Evolutionary conservation across 2,113 vertebrate species (phyloP), one percentile per base, ranked within the genome.

Genomic region (Perca schrenkii): DNA sequence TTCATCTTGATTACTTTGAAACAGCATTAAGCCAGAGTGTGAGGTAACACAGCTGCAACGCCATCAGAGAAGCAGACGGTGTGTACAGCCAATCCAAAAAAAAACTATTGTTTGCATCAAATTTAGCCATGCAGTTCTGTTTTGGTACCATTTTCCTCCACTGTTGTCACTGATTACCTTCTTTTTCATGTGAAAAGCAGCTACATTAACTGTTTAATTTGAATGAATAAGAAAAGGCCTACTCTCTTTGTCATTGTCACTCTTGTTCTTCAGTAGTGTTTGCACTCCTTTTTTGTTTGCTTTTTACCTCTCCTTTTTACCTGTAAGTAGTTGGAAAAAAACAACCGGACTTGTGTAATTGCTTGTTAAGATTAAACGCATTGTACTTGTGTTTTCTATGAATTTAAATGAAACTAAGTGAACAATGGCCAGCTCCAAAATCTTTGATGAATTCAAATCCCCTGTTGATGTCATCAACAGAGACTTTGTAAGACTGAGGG

Each of bases 41-140:
- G 62, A 80, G 61, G 67, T 56, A 80, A 70, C 69, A 61, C 73
- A 85, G 80, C 83, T 87, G 78, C 50, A 79, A 40, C 74, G 60
- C 61, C 15, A 65, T 22, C 69, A 60, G 54, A 69, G 50, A 43
- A 67, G 61, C 77, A 84, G 66, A 81, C 46, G 22, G 60, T 16
- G n/a, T 52, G 34, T 46, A 43, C 31, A 62, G 57, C 40, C 54
- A 61, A 22, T 64, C 22, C 16, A 46, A 49, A 85, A 53, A 66
- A 36, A 49, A 2, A 66, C 3, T 16, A 36, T 10, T 43, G 10
- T 31, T 68, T 49, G n/a, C 53, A n/a, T 65, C 60, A 40, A 22
- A 22, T 64, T 49, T 53, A 22, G 15, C 53, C 71, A 57, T 25
- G 12, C 34, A 49, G 46, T 61, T 68, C 2, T 43, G 22, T 58